These are phyloP conservation scores for Merops nubicus DNA, from an alignment of 2,113 vertebrate genomes.

Conservation along the genomic window DNA sequence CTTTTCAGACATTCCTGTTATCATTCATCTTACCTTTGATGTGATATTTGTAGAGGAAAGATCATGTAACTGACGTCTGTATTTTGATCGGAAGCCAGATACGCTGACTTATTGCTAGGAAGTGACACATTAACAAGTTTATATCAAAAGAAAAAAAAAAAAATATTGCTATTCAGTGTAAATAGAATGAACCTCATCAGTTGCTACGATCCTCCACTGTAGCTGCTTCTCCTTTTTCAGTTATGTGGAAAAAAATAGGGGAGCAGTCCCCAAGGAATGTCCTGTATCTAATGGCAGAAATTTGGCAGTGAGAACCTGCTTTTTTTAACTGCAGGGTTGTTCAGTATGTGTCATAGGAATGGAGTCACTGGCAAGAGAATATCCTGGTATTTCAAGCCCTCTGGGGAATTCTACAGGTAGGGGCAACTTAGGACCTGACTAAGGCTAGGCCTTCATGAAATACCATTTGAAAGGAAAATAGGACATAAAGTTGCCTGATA, in stretches of 20 bases:
- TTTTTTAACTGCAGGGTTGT: not conserved
- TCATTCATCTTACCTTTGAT: not conserved
- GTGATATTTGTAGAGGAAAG: not conserved
- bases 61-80: not conserved
- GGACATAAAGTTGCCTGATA: not conserved
- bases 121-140: not conserved
- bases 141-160: not conserved
- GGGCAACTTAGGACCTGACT: not conserved
- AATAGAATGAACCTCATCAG: not conserved
- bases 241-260: not conserved
- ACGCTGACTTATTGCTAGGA: accelerated
- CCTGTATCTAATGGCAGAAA: not conserved
- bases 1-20: not conserved
- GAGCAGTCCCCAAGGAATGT: not conserved
- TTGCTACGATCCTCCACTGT: not conserved
- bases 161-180: not conserved
- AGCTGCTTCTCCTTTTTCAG: not conserved
- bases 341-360: not conserved
- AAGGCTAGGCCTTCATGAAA: not conserved
- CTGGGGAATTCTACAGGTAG: not conserved
- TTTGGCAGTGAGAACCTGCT: not conserved
- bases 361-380: not conserved
- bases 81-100: not conserved
- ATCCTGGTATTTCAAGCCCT: not conserved
- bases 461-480: not conserved